A percentile compares a stretch with the other conserved stretches of the same genome.
phyloP scores from a whole-genome alignment of 2,888 invertebrate genomes.

The Eulithis testata region DNA sequence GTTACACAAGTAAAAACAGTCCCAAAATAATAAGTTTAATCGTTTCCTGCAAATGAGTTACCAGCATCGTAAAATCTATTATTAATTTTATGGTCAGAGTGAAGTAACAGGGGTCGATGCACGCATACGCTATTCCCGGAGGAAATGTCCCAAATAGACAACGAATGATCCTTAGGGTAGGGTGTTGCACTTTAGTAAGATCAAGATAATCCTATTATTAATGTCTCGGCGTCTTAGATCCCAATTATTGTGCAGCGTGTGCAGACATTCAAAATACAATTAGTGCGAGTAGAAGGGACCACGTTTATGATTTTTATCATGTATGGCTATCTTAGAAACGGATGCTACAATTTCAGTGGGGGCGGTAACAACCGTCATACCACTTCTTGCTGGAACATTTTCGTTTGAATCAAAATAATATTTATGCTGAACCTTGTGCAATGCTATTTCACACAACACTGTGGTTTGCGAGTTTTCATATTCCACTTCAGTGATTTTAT shows the following conservation, averaged over 20 bases:
- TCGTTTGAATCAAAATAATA: too few relatives aligned
- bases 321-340: too few relatives aligned
- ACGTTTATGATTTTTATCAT: not conserved
- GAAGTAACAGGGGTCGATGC: conserved; percentile 63
- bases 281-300: not conserved
- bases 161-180: conserved; percentile 22
- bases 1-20: conserved; percentile 1
- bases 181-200: conserved; percentile 15
- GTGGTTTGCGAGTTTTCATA: too few relatives aligned
- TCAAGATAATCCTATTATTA: conserved; percentile 8
- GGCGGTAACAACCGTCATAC: too few relatives aligned
- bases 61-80: conserved; percentile 54
- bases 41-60: conserved; percentile 20
- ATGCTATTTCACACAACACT: too few relatives aligned
- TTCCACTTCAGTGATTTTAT: too few relatives aligned
- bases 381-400: too few relatives aligned
- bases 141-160: conserved; percentile 51
- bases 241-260: not conserved
- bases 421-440: too few relatives aligned
- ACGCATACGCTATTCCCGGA: conserved; percentile 62
- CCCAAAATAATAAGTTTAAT: conserved; percentile 32
- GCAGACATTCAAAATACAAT: not conserved
- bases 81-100: conserved; percentile 64
- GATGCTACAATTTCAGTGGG: too few relatives aligned
- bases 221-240: not conserved